These are phyloP conservation scores for Drepana falcataria DNA, from an alignment of 2,888 invertebrate genomes.

Conservation along the genomic window DNA sequence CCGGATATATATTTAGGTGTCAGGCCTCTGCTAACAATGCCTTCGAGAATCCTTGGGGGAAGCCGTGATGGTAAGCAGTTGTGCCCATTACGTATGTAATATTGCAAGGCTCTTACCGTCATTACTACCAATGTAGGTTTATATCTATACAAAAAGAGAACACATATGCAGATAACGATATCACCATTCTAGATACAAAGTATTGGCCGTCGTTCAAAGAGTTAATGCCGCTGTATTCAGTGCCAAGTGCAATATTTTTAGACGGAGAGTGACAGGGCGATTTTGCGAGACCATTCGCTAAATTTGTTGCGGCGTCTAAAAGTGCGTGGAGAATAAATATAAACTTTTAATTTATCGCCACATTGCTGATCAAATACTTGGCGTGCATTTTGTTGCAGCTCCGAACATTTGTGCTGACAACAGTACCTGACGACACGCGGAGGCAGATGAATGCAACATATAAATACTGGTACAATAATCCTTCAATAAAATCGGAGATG, in stretches of 20 bases:
- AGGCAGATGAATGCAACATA: too few species aligned
- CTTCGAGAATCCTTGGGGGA: too few species aligned
- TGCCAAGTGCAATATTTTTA: conserved; percentile 74
- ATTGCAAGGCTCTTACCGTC: too few species aligned
- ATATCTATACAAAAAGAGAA: neutral
- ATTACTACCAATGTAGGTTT: too few species aligned
- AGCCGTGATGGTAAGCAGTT: too few species aligned
- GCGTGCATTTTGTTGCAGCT: neutral
- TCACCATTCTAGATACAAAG: conserved; percentile 18
- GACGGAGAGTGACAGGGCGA: conserved; percentile 50
- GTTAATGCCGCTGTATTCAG: conserved; percentile 59
- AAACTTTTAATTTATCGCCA: conserved; percentile 12
- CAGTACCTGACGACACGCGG: too few species aligned
- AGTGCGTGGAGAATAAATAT: conserved; percentile 22
- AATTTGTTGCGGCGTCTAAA: conserved; percentile 25
- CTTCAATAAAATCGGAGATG: too few species aligned
- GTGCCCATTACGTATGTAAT: too few species aligned
- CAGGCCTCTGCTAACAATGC: too few species aligned
- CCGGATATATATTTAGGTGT: too few species aligned
- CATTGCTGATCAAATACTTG: neutral
- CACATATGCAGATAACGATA: conserved; percentile 8
- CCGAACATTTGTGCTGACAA: neutral
- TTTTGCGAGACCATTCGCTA: conserved; percentile 43
- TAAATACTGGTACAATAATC: too few species aligned
- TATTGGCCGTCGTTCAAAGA: conserved; percentile 66